These are phyloP conservation scores for Harmothoe impar DNA, from an alignment of 2,888 invertebrate genomes.

Conservation along the genomic window DNA sequence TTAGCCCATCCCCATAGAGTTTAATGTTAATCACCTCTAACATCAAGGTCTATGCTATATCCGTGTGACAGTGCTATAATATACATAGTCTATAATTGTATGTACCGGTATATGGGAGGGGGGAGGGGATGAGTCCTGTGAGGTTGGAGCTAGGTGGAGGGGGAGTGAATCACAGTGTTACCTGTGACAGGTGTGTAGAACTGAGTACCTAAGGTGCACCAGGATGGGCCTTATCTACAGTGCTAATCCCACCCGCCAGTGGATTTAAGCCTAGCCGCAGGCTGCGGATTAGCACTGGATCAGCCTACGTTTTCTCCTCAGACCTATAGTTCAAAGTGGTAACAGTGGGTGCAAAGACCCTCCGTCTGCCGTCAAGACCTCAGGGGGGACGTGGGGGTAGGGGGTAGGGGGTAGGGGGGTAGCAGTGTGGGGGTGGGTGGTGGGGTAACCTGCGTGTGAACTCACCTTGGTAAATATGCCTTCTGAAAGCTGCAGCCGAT, in stretches of 20 bases:
- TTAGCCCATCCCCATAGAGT: no score
- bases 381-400: background rate
- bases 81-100: background rate
- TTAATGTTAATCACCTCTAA: no score
- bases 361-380: background rate
- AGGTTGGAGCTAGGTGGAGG: background rate
- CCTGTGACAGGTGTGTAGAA: slow-evolving; percentile 14
- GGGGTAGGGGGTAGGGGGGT: background rate
- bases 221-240: slow-evolving; percentile 18
- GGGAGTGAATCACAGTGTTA: background rate
- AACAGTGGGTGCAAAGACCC: background rate
- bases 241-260: background rate
- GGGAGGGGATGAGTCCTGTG: background rate
- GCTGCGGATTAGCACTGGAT: background rate
- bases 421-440: background rate
- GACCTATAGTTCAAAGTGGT: background rate
- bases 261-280: background rate
- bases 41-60: no score
- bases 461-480: slow-evolving; percentile 5
- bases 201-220: background rate
- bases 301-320: background rate
- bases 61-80: background rate
- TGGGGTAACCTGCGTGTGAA: slow-evolving; percentile 1
- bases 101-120: background rate
- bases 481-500: background rate